Percentiles rank a stretch among this genome's conserved stretches.
Conservation (phyloP, 2,113 vertebrate genomes). For the Barbus barbus region DNA sequence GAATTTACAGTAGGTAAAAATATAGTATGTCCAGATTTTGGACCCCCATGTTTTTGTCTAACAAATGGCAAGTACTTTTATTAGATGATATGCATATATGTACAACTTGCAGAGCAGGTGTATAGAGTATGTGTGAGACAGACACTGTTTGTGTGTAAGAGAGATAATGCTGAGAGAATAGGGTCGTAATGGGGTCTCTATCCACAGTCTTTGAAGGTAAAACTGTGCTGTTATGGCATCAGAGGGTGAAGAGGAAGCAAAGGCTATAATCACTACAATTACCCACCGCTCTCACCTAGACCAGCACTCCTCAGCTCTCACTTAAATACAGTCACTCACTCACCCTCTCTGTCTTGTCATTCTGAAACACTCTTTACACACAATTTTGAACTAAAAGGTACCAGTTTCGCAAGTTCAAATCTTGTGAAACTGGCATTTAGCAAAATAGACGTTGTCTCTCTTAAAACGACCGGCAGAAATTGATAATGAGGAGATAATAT, state of each 20-base stretch:
- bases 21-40: too few relatives aligned
- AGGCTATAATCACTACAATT: constrained; percentile 42
- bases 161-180: constrained; percentile 34
- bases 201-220: constrained; percentile 5
- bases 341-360: neutral
- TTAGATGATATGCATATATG: neutral
- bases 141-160: neutral
- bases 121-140: neutral
- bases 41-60: too few relatives aligned
- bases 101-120: neutral
- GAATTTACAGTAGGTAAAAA: too few relatives aligned
- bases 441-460: constrained; percentile 17
- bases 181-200: constrained; percentile 27
- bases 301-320: constrained; percentile 5
- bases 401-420: constrained; percentile 30
- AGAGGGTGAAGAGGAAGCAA: constrained; percentile 27
- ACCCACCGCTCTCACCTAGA: constrained; percentile 9
- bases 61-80: neutral
- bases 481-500: neutral
- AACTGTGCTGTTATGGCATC: constrained; percentile 1
- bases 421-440: neutral
- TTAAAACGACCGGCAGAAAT: constrained; percentile 16
- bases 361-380: constrained; percentile 38
- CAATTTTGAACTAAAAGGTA: constrained; percentile 37
- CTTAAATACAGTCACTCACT: constrained; percentile 20